A percentile compares a stretch with the other conserved stretches of the same genome.
These are phyloP conservation scores for Collichthys lucidus DNA, from an alignment of 2,113 vertebrate species.

Conservation along the genomic window DNA sequence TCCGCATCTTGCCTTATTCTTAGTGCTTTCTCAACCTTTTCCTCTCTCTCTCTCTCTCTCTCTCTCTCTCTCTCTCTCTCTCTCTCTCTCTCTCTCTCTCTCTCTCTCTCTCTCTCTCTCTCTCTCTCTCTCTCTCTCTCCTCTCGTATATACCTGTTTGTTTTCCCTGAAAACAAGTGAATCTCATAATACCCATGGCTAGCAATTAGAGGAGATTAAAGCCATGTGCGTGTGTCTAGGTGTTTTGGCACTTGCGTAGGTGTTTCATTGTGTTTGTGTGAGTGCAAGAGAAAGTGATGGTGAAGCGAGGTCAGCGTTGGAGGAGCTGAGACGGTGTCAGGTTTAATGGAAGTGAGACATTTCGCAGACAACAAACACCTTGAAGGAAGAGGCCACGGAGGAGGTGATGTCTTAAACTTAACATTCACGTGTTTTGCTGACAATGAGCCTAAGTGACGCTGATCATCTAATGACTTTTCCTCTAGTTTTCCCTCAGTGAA, in stretches of 20 bases:
- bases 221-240: constrained; percentile 19
- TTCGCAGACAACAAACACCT: constrained; percentile 61
- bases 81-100: background rate
- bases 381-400: constrained; percentile 2
- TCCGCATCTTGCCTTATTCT: constrained; percentile 19
- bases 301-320: constrained; percentile 45
- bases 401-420: background rate
- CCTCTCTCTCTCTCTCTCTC: background rate
- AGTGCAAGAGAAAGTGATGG: constrained; percentile 28
- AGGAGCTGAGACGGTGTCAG: constrained; percentile 31
- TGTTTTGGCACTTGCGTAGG: constrained; percentile 24
- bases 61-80: background rate
- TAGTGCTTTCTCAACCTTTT: background rate
- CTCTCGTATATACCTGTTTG: constrained; percentile 34
- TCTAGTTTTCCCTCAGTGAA: background rate
- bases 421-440: too few species aligned
- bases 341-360: constrained; percentile 55
- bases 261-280: constrained; percentile 33
- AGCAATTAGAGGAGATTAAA: constrained; percentile 59
- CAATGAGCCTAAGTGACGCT: too few species aligned
- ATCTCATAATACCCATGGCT: constrained; percentile 36
- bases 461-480: too few species aligned
- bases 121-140: background rate
- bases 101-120: background rate
- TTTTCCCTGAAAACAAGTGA: constrained; percentile 48